These are phyloP conservation scores for Alouatta palliata DNA, from an alignment of 2,113 vertebrate species.

Conservation along the genomic window DNA sequence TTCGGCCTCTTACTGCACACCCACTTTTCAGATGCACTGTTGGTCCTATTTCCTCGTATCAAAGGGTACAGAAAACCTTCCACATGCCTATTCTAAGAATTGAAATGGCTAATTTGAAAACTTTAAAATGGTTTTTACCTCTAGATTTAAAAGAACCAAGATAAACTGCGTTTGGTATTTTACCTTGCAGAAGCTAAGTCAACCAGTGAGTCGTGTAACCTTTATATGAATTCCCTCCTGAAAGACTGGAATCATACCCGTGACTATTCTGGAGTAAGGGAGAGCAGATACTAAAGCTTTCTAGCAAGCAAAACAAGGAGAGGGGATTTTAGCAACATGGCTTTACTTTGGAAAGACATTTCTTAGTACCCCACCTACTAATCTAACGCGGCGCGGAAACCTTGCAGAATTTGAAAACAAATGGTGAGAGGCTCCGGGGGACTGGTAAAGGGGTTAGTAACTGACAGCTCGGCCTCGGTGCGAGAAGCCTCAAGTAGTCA, in stretches of 20 bases:
- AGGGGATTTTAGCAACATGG: neutral
- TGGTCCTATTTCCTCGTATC: neutral
- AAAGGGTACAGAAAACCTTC: neutral
- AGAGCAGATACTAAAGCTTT: neutral
- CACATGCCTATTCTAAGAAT: neutral
- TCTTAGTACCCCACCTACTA: constrained; percentile 45
- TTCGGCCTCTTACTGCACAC: neutral
- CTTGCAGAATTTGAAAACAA: constrained; percentile 68
- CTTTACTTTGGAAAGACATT: constrained; percentile 6
- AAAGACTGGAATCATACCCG: neutral
- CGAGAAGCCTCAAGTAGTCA: constrained; percentile 49
- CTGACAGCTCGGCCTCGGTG: constrained; percentile 70
- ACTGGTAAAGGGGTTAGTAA: neutral
- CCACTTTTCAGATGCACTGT: neutral
- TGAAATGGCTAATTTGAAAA: neutral
- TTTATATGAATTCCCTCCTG: constrained; percentile 42
- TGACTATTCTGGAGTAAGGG: neutral
- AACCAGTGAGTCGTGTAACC: constrained; percentile 15
- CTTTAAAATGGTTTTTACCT: neutral
- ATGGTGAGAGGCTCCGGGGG: neutral
- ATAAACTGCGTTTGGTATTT: neutral
- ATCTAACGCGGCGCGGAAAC: constrained; percentile 60
- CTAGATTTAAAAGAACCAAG: neutral
- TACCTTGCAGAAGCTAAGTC: neutral
- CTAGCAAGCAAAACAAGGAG: neutral